Evolutionary conservation across 2,113 vertebrate genomes (phyloP).

Genomic region (Pedetes capensis): DNA sequence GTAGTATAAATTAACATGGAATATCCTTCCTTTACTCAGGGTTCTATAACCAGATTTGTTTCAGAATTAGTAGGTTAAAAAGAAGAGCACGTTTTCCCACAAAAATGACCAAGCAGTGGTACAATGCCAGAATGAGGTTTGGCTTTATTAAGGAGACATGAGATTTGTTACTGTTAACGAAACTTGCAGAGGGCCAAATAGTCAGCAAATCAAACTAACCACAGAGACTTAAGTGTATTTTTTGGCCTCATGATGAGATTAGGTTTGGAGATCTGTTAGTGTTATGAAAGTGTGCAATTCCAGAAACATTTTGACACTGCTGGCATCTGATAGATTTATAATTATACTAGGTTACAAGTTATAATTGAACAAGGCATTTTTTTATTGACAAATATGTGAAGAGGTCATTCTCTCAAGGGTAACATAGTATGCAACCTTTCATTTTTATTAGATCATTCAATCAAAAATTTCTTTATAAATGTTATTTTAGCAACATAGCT

Average conservation of each 20-base stretch:
- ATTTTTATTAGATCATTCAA: neutral
- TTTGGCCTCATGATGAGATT: neutral
- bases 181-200: neutral
- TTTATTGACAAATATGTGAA: constrained; percentile 27
- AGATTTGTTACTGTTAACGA: constrained; percentile 34
- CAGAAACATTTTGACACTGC: neutral
- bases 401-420: neutral
- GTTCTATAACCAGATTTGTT: neutral
- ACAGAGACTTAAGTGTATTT: neutral
- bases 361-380: neutral
- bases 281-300: neutral
- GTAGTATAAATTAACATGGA: neutral
- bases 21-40: neutral
- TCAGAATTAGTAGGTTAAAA: constrained; percentile 7
- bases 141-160: neutral
- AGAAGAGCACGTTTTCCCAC: neutral
- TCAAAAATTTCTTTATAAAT: constrained; percentile 6
- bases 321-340: neutral
- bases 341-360: neutral
- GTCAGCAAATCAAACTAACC: constrained; percentile 5
- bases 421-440: neutral
- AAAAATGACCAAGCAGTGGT: neutral
- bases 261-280: neutral
- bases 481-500: neutral
- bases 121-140: constrained; percentile 30